Base-by-base conservation (phyloP, 2,888 invertebrate genomes). In the Cheilosia urbana region DNA sequence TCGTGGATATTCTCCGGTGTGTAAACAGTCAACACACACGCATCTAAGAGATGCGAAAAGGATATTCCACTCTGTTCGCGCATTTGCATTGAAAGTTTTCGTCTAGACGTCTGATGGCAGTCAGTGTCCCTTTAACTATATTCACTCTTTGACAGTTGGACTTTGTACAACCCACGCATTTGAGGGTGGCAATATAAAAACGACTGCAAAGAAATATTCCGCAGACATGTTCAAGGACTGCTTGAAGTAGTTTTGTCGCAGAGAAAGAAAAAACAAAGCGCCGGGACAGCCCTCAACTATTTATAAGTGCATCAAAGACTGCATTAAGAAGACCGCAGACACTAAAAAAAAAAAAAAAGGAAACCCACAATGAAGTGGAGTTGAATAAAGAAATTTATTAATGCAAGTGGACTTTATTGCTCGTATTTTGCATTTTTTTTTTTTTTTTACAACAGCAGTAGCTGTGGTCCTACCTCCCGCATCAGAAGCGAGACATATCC, bases 141-240 rank as follows among this genome's bases (percentile, higher is more conserved):
- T 37, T 57, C 57, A 24, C 24, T 15, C 60, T 60, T 60, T 71
- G 58, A 60, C 60, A 71, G 58, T 60, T 71, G 37, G 49, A 71
- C 71, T 58, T 57, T 58, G 37, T 6, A 58, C 21, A 47, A 49
- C 37, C 13, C 37, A 58, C 58, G 37, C 71, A 47, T 68, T 57
- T 30, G 47, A 69, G 30, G 57, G 69, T 11, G 19, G 45, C 19
- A 60, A 58, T 15, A 40, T 3, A 58, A 27, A 17, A 45, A 42
- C 0, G 42, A 19, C 21, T 15, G 21, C 24, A 9, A 24, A 60
- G 27, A 65, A 4, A 13, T 49, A 65, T 13, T 63, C 27, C 6
- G 17, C 42, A 45, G 42, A 27, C 45, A 17, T 17, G 1, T 5
- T 4, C n/a, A 34, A 34, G 24, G 47, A 47, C 47, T 30, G 17